These are phyloP conservation scores for Egretta garzetta DNA, from an alignment of 2,113 vertebrate species.

Conservation along the genomic window DNA sequence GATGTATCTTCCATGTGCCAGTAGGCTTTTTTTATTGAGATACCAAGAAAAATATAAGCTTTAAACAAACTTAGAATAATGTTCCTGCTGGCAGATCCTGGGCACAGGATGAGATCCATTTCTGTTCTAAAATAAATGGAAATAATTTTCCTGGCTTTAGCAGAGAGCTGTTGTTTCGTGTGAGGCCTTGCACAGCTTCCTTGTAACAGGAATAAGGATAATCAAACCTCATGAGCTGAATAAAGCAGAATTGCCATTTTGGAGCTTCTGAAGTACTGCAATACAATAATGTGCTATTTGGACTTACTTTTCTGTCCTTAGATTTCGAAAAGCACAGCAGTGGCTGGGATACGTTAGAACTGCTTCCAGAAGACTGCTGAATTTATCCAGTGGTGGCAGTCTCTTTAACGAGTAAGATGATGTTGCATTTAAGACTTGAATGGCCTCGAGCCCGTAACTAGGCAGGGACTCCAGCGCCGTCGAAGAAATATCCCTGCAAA, in stretches of 20 bases:
- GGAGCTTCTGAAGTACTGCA: neutral
- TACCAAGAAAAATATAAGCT: neutral
- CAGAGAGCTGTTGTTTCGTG: neutral
- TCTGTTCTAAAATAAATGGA: neutral
- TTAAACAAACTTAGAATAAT: neutral
- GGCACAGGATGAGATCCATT: neutral
- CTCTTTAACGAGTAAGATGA: slow-evolving; percentile 85
- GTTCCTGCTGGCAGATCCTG: neutral
- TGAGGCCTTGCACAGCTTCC: neutral
- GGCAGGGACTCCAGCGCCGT: slow-evolving; percentile 87
- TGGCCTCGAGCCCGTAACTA: slow-evolving; percentile 78
- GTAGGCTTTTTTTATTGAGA: neutral
- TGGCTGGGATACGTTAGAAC: slow-evolving; percentile 91
- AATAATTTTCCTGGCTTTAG: neutral
- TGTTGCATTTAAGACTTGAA: slow-evolving; percentile 82
- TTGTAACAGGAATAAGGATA: neutral
- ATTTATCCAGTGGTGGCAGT: slow-evolving; percentile 84
- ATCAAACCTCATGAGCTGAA: neutral
- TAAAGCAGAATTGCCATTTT: neutral
- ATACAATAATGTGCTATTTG: neutral
- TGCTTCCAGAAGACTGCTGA: slow-evolving; percentile 83
- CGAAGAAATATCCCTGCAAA: slow-evolving; percentile 87
- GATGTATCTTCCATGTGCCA: neutral
- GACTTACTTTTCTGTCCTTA: slow-evolving; percentile 80
- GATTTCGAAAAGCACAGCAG: slow-evolving; percentile 89